Conservation (phyloP, 2,113 vertebrate genomes). For the Poeciliopsis occidentalis region DNA sequence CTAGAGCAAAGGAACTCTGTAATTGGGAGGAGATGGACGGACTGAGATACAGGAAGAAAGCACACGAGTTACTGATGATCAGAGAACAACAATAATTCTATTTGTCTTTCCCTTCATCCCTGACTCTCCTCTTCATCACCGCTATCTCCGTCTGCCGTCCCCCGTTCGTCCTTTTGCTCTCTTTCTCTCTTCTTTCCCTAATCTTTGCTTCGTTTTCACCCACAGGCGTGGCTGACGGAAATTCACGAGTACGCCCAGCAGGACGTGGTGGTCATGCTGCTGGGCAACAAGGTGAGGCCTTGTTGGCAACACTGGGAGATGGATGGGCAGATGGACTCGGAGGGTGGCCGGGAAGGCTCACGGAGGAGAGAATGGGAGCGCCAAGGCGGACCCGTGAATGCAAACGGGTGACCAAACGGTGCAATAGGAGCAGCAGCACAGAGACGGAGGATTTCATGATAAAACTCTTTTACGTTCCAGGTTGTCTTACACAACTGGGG, state of each 20-base stretch:
- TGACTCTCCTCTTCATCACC: not conserved
- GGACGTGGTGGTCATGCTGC: constrained; percentile 94
- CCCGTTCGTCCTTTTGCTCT: not conserved
- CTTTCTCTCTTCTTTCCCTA: not conserved
- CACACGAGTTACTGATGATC: not conserved
- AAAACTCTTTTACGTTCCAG: too few relatives aligned
- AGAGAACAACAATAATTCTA: not conserved
- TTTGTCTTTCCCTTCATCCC: not conserved
- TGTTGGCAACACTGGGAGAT: constrained; percentile 28
- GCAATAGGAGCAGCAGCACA: not conserved
- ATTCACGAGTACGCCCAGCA: constrained; percentile 93
- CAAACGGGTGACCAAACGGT: not conserved
- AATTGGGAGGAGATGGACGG: constrained; percentile 49
- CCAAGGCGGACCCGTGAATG: not conserved
- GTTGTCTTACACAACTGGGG: too few relatives aligned
- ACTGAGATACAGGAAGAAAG: constrained; percentile 11
- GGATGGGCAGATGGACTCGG: constrained; percentile 55
- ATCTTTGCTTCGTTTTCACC: constrained; percentile 13
- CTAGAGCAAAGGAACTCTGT: constrained; percentile 22
- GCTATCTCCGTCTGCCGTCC: not conserved
- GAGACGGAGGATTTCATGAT: too few relatives aligned
- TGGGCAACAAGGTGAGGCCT: constrained; percentile 93
- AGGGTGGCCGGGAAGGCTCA: constrained; percentile 38
- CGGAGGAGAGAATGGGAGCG: not conserved
- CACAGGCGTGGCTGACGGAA: constrained; percentile 94